Percentiles rank a stretch among this genome's conserved stretches.
Conservation (phyloP, 2,797 vertebrate genomes). For the Scomberomorus guttatus region DNA sequence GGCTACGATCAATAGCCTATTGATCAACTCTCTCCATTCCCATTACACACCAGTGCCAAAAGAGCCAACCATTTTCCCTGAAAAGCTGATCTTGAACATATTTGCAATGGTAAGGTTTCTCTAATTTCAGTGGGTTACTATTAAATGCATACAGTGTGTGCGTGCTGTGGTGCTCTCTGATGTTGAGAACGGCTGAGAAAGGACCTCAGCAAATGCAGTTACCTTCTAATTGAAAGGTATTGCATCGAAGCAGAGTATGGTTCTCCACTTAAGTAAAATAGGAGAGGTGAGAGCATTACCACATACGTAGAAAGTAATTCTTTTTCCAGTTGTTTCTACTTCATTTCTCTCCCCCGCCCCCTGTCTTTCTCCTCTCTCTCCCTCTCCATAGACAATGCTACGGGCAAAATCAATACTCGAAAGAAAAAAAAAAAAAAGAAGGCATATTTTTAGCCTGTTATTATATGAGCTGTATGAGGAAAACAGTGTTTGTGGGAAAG, state of each 20-base stretch:
- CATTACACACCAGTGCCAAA: conserved; percentile 88
- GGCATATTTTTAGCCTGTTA: conserved; percentile 94
- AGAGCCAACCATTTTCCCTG: conserved; percentile 84
- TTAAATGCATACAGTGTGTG: conserved; percentile 67
- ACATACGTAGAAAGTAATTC: conserved; percentile 75
- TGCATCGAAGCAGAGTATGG: conserved; percentile 51
- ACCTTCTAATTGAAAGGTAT: conserved; percentile 73
- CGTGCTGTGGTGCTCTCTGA: conserved; percentile 41
- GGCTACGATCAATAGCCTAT: conserved; percentile 88
- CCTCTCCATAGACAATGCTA: conserved; percentile 89
- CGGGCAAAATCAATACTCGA: conserved; percentile 90
- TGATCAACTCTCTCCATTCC: conserved; percentile 90
- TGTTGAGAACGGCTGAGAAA: conserved; percentile 45
- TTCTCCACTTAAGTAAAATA: conserved; percentile 70
- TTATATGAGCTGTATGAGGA: conserved; percentile 89
- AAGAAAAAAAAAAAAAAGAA: conserved; percentile 82
- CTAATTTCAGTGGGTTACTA: conserved; percentile 78
- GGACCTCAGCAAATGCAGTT: conserved; percentile 49
- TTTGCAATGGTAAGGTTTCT: conserved; percentile 83
- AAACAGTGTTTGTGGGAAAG: conserved; percentile 86
- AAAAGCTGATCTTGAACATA: conserved; percentile 83
- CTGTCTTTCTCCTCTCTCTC: conserved; percentile 74
- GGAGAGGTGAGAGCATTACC: conserved; percentile 73
- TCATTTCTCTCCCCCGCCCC: conserved; percentile 76
- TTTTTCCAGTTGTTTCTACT: conserved; percentile 79